Percentiles rank a stretch among this genome's conserved stretches.
Evolutionary conservation across 2,797 vertebrate genomes (phyloP).

Genomic region (Fratercula arctica): DNA sequence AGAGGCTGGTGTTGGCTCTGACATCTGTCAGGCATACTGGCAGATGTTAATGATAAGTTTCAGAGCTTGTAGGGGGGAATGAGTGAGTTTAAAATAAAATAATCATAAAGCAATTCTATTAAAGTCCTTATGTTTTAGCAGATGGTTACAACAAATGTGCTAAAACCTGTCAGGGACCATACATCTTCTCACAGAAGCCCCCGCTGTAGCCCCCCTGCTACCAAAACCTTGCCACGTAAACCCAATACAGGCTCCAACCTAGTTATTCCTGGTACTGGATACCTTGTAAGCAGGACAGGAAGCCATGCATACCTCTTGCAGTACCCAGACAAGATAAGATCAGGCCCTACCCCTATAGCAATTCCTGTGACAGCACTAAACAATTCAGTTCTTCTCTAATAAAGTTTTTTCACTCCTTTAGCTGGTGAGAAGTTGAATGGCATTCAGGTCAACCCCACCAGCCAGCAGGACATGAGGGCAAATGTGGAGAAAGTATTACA

Average conservation of each 20-base stretch:
- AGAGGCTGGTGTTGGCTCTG: not conserved
- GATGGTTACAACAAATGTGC: not conserved
- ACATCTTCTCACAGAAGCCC: not conserved
- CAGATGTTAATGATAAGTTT: not conserved
- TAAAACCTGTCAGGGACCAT: not conserved
- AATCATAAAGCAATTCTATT: not conserved
- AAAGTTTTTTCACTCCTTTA: constrained; percentile 45
- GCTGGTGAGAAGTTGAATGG: constrained; percentile 91
- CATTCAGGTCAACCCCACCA: constrained; percentile 80
- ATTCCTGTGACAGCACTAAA: not conserved
- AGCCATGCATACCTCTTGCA: not conserved
- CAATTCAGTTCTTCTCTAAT: not conserved
- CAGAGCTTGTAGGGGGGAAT: not conserved
- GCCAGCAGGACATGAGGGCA: constrained; percentile 89
- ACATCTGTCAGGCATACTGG: not conserved
- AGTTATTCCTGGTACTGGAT: not conserved
- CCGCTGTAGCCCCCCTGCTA: not conserved
- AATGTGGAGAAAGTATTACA: constrained; percentile 95
- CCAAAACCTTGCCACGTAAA: not conserved
- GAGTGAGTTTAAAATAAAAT: not conserved
- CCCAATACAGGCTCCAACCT: not conserved
- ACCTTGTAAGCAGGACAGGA: not conserved
- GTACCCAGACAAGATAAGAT: not conserved
- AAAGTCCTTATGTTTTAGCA: not conserved
- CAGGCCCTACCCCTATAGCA: not conserved